Percentiles rank a stretch among this genome's conserved stretches.
These are phyloP conservation scores for Gallinago media DNA, from an alignment of 2,113 vertebrate species.

Conservation along the genomic window DNA sequence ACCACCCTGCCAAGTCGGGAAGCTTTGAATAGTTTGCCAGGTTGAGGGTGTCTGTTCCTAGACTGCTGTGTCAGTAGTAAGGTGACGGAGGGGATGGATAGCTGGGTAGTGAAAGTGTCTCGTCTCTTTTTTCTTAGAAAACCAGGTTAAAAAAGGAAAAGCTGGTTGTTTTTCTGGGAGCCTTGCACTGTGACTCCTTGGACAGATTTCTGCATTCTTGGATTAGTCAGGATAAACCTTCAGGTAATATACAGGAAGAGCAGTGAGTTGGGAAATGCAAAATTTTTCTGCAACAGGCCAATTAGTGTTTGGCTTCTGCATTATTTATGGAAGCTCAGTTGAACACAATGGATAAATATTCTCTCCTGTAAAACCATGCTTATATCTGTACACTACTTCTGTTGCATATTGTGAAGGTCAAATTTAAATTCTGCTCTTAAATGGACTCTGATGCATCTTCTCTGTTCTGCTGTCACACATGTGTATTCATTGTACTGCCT, in stretches of 20 bases:
- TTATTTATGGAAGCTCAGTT: conserved; percentile 43
- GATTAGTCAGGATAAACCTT: conserved; percentile 3
- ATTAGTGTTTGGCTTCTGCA: conserved; percentile 29
- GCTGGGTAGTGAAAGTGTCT: not conserved
- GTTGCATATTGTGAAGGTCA: not conserved
- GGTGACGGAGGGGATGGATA: not conserved
- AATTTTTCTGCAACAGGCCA: conserved; percentile 18
- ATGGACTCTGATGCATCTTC: not conserved
- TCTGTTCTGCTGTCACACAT: fast-evolving
- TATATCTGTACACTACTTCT: not conserved
- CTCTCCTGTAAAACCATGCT: not conserved
- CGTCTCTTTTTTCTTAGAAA: not conserved
- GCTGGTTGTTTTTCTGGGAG: not conserved
- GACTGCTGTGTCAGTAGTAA: not conserved
- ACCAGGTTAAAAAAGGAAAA: not conserved
- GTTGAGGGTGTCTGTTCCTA: not conserved
- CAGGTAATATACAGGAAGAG: not conserved
- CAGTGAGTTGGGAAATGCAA: conserved; percentile 21
- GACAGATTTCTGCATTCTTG: not conserved
- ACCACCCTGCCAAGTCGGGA: no score
- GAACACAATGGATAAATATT: conserved; percentile 2
- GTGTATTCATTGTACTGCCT: not conserved
- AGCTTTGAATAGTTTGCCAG: no score
- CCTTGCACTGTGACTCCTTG: not conserved
- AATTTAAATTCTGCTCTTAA: not conserved